phyloP scores from a whole-genome alignment of 1,140 invertebrate species.

The Heliconius eleuchia region DNA sequence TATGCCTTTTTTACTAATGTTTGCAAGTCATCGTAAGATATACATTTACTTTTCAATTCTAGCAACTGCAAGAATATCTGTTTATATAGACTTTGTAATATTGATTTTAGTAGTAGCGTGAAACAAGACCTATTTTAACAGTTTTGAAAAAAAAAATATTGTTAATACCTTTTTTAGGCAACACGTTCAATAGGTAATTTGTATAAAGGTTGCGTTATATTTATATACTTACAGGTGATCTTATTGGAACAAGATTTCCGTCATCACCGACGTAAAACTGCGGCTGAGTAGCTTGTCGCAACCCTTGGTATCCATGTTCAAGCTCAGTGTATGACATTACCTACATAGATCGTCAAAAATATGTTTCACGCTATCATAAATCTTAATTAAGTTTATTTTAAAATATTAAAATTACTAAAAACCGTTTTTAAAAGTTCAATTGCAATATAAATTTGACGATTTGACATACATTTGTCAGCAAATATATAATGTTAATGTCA shows the following conservation, averaged over 20 bases:
- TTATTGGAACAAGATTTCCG: conserved; percentile 82
- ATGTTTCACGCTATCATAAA: conserved; percentile 20
- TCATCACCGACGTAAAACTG: conserved; percentile 86
- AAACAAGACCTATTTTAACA: neutral
- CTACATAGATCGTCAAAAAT: conserved; percentile 58
- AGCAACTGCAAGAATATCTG: conserved; percentile 8
- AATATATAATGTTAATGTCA: neutral
- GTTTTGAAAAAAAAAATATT: neutral
- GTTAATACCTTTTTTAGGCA: neutral
- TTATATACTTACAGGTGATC: conserved; percentile 72
- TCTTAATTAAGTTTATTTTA: conserved; percentile 1
- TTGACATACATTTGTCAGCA: conserved; percentile 11
- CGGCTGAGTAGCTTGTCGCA: conserved; percentile 84
- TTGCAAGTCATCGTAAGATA: conserved; percentile 20
- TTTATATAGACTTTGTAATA: conserved; percentile 29
- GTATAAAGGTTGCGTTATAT: neutral
- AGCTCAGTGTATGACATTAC: conserved; percentile 94
- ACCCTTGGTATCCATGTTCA: conserved; percentile 93
- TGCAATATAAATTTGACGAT: conserved; percentile 13
- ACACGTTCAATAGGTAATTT: neutral
- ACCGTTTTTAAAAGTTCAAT: neutral
- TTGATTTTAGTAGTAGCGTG: conserved; percentile 3
- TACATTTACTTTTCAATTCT: conserved; percentile 22
- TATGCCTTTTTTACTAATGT: conserved; percentile 23
- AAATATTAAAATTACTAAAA: neutral